Evolutionary conservation across 1,140 invertebrate genomes (phyloP).

Genomic region (Papilio xuthus): DNA sequence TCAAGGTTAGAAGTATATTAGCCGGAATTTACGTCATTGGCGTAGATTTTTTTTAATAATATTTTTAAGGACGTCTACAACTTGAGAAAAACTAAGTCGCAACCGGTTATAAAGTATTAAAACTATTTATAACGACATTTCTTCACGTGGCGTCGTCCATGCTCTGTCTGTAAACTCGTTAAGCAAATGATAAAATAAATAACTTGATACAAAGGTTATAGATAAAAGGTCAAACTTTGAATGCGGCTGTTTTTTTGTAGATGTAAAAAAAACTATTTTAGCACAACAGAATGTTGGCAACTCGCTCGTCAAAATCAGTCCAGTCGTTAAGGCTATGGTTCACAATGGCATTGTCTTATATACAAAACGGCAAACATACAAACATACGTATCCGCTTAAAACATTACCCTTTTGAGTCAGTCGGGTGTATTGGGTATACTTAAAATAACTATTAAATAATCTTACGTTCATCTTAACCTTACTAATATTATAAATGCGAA

Average conservation of each 20-base stretch:
- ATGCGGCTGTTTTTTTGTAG: not conserved
- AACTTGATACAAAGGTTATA: not conserved
- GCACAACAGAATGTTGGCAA: too few species aligned
- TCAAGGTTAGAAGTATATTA: not conserved
- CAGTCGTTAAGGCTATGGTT: too few species aligned
- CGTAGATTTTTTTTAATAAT: not conserved
- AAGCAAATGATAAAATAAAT: conserved; percentile 20
- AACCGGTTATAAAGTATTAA: conserved; percentile 27
- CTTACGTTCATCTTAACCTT: too few species aligned
- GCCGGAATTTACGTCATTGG: not conserved
- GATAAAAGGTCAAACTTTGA: not conserved
- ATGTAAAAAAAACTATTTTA: too few species aligned
- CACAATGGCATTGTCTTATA: too few species aligned
- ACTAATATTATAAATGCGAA: too few species aligned
- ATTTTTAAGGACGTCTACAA: not conserved
- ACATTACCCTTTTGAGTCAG: too few species aligned
- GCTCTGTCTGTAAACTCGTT: not conserved
- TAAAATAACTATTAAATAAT: too few species aligned
- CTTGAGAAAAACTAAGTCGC: conserved; percentile 5
- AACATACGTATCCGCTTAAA: too few species aligned
- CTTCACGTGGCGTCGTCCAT: conserved; percentile 7
- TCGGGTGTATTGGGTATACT: too few species aligned
- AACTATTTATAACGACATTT: conserved; percentile 20
- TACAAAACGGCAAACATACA: too few species aligned
- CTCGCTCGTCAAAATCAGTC: too few species aligned